These are phyloP conservation scores for Tenebrio molitor DNA, from an alignment of 1,140 invertebrate genomes.

Conservation along the genomic window DNA sequence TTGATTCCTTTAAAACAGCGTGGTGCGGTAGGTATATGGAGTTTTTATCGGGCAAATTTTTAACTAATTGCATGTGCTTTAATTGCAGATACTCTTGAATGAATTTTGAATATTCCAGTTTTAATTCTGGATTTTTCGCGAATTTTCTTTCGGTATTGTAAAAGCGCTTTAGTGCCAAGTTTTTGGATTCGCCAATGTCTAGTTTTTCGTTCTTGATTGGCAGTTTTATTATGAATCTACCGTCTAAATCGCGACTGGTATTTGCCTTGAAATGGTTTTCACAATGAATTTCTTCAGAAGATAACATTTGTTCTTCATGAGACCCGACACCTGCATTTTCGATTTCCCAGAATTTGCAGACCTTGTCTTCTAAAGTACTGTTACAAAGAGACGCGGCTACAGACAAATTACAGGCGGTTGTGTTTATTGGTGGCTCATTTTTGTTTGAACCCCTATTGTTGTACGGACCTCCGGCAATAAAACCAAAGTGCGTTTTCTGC, in stretches of 20 bases:
- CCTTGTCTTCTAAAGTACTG: too few relatives aligned
- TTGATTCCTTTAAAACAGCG: too few relatives aligned
- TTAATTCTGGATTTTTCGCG: constrained; percentile 52
- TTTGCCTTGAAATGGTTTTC: too few relatives aligned
- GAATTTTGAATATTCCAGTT: constrained; percentile 57
- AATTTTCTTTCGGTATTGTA: constrained; percentile 58
- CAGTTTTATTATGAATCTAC: constrained; percentile 62
- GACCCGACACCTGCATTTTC: background rate
- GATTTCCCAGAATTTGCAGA: too few relatives aligned
- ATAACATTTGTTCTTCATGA: constrained; percentile 31
- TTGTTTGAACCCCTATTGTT: background rate
- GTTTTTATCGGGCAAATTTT: too few relatives aligned
- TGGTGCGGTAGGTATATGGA: too few relatives aligned
- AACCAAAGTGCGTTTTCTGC: too few relatives aligned
- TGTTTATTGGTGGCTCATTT: background rate
- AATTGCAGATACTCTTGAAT: constrained; percentile 63
- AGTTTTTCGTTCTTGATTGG: constrained; percentile 54
- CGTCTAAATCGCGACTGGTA: constrained; percentile 53
- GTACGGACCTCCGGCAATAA: background rate
- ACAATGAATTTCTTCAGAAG: too few relatives aligned
- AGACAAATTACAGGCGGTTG: background rate
- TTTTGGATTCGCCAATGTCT: too few relatives aligned
- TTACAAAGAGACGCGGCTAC: too few relatives aligned
- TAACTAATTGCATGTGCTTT: constrained; percentile 56
- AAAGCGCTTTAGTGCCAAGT: too few relatives aligned